Evolutionary conservation across 2,888 invertebrate genomes (phyloP), one percentile per base, ranked within the genome.

Genomic region (Molorchus minor): DNA sequence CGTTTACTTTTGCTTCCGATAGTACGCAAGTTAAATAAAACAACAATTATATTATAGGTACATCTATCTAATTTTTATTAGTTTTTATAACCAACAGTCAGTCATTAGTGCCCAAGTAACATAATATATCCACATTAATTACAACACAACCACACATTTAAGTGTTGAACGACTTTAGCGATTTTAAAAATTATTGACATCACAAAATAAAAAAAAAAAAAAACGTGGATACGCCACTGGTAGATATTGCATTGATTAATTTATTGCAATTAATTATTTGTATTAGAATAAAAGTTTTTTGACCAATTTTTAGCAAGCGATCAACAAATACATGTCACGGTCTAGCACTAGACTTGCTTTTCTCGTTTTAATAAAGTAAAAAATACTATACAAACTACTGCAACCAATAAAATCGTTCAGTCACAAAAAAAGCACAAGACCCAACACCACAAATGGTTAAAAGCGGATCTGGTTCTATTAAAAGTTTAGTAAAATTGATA

Each of bases 401-500:
- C 20, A 43, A 12, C 20, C 19, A 41, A 43, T 43, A 52, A 52
- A 52, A 52, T 30, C 52, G 33, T 52, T 40, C 41, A 10, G 4
- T 20, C 13, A 52, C 25, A 29, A 47, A 19, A 46, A 46, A 46
- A 46, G 35, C 46, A 25, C 46, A 15, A 46, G 4, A 46, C 61
- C 65, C 63, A 61, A 25, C 52, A 63, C 63, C 60, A 12, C 38
- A 3, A 13, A 20, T 35, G 35, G 15, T 38, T 40, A 40, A 29
- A 17, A 62, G 58, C 62, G 52, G 58, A 56, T 55, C 58, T 62
- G 40, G 58, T 54, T 55, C 55, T 60, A 76, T 79, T 86, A 47
- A 54, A n/a, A n/a, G n/a, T n/a, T n/a, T n/a, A n/a, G n/a, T n/a
- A n/a, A n/a, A n/a, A n/a, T n/a, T n/a, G n/a, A n/a, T n/a, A n/a